Conservation (phyloP, 1,140 invertebrate genomes). For the Yoshiicerus persimilis region DNA sequence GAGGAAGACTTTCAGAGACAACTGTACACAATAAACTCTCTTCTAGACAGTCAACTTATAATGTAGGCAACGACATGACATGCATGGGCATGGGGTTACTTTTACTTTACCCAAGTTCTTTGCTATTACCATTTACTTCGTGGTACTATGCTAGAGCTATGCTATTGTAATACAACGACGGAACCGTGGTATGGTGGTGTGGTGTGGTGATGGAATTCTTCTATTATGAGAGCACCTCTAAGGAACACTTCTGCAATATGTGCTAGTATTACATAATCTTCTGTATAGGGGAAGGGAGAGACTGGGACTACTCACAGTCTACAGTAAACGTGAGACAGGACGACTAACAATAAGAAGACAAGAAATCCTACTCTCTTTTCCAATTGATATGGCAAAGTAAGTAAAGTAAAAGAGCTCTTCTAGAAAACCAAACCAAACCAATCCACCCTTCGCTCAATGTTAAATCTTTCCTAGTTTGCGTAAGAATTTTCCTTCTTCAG, state of each 20-base stretch:
- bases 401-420: background rate
- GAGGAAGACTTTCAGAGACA: background rate
- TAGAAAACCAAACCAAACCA: too few relatives aligned
- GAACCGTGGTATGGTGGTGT: too few relatives aligned
- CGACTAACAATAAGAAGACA: slow-evolving; percentile 3
- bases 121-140: background rate
- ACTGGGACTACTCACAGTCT: too few relatives aligned
- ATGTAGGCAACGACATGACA: background rate
- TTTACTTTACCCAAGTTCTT: background rate
- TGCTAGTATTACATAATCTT: background rate
- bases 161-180: background rate
- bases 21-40: background rate
- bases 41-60: background rate
- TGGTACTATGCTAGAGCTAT: too few relatives aligned
- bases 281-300: slow-evolving; percentile 13
- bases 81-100: background rate
- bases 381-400: background rate
- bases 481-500: background rate
- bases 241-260: background rate
- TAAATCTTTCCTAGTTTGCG: background rate
- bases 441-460: background rate
- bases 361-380: background rate
- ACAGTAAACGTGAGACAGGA: background rate
- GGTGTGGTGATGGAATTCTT: slow-evolving; percentile 9
- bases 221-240: slow-evolving; percentile 11